A percentile compares a stretch with the other conserved stretches of the same genome.
These are phyloP conservation scores for Nyctibius grandis DNA, from an alignment of 2,797 vertebrate species.

Conservation along the genomic window DNA sequence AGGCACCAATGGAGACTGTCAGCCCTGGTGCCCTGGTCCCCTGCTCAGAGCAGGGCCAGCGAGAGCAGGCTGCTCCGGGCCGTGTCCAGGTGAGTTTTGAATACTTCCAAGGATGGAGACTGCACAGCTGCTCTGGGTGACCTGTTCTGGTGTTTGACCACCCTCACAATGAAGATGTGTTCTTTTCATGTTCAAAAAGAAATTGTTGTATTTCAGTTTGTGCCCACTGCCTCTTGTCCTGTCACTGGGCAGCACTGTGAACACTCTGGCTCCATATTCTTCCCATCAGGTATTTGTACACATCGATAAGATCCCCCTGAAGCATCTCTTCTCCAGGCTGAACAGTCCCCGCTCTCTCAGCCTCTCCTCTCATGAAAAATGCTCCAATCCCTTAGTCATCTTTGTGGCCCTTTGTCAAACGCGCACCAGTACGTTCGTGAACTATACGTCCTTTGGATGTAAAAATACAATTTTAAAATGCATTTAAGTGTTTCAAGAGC, in stretches of 20 bases:
- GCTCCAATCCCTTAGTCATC: background rate
- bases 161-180: background rate
- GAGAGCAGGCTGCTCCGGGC: background rate
- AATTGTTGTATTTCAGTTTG: background rate
- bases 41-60: background rate
- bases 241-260: no score
- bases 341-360: background rate
- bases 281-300: no score
- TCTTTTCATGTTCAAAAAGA: background rate
- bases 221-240: no score
- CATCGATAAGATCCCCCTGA: no score
- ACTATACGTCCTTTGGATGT: background rate
- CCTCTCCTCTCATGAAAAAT: background rate
- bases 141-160: background rate
- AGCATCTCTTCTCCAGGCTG: no score
- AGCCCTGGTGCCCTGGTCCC: no score
- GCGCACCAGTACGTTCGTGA: rapidly evolving
- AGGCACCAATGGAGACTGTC: background rate
- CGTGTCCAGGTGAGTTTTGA: no score
- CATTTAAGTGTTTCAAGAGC: background rate
- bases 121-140: background rate
- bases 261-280: no score
- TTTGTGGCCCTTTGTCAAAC: background rate
- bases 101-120: background rate
- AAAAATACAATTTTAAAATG: background rate